Base-by-base conservation (phyloP, 2,888 invertebrate species). In the Ferdinandea cuprea region DNA sequence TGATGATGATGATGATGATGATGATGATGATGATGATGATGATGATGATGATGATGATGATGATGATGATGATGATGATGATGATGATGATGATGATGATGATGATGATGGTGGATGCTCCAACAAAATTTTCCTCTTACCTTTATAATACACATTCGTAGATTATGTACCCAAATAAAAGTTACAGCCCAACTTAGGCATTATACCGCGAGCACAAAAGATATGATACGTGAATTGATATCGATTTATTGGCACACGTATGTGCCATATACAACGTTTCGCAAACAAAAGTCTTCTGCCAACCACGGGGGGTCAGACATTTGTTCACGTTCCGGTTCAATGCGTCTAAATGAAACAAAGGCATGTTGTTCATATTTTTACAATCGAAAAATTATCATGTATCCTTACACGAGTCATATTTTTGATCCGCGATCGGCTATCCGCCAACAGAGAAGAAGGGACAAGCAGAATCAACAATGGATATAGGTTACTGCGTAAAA, bases 401-500 rank as follows among this genome's bases (percentile, higher is more conserved):
- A 86, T 87, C 87, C 87, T 87, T 87, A 87, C 87, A 87, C 87
- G 87, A 86, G 86, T 86, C 86, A 86, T 86, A 87, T 87, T 87
- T 87, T 87, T 86, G 86, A 85, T 78, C 77, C 59, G 69, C 48
- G 68, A 46, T 37, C 48, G 59, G n/a, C 35, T 32, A 59, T 59
- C 63, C 13, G 13, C 48, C 35, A 71, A 32, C 72, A 59, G 37
- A 11, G 59, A 50, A 44, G 54, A 65, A 46, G 40, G 32, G 30
- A 56, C 7, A 42, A 17, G 3, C 59, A 42, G 28, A 19, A 13
- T 32, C 15, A 11, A 37, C n/a, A 21, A 19, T 17, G 15, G 30
- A 4, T 28, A 40, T 61, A 11, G 42, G n/a, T n/a, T n/a, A n/a
- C 32, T 52, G 63, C 68, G 78, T 68, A 52, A 21, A 21, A 25